Base-by-base conservation (phyloP, 2,113 vertebrate species). In the Muscicapa adusta region DNA sequence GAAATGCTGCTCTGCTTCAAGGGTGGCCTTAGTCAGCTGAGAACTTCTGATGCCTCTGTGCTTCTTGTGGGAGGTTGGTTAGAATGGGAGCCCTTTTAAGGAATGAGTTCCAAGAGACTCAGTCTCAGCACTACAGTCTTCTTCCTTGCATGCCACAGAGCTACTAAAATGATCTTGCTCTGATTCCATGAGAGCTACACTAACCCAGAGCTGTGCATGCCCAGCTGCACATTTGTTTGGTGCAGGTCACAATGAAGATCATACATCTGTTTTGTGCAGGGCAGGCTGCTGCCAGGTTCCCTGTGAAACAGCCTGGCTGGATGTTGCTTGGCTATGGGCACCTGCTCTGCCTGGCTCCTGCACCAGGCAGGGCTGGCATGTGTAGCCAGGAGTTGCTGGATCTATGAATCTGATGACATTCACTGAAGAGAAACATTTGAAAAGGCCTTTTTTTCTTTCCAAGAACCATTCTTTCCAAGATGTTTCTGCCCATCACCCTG, bases 361-460 rank as follows among this genome's bases (percentile, higher is more conserved):
- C 3, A 13, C 42, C 0, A 0, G 57, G 34, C 43, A 79, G 61
- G 34, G 34, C 17, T 6, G 1, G 28, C 0, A 0, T 2, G 3
- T 7, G 1, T 13, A 19, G 57, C 42, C 34, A 12, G 54, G 50
- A 68, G 58, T 60, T 45, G 63, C 76, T 77, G 72, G 36, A 80
- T 23, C 16, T 0, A 66, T 65, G 22, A 36, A 8, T 54, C 40
- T 60, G 28, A 45, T 40, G 31, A 34, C 54, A 68, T n/a, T 13
- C 5, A 0, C 8, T 36, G 22, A 60, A 25, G 31, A 73, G 54
- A 85, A 80, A 15, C 25, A 18, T 48, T 58, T 23, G n/a, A 42
- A 85, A 88, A 67, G 10, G 25, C 29, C 2, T 1, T n/a, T 79
- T 65, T 60, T 50, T 45, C 14, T 76, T 76, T 82, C 57, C 14